Evolutionary conservation across 2,797 vertebrate genomes (phyloP).

Genomic region (Poeciliopsis paucimaculata): DNA sequence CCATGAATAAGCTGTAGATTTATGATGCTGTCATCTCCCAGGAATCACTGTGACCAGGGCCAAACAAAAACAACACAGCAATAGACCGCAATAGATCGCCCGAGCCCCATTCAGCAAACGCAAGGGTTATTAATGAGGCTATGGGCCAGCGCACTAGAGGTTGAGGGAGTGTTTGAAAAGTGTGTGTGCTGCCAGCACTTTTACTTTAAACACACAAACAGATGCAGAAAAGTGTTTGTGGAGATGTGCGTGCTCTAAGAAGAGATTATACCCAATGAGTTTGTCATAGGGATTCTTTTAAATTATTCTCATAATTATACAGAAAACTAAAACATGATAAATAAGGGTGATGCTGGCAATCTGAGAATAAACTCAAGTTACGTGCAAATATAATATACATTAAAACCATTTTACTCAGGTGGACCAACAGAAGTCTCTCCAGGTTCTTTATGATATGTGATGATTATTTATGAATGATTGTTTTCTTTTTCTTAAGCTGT

Average conservation of each 20-base stretch:
- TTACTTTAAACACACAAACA: neutral
- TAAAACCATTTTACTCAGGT: neutral
- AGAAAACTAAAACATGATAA: neutral
- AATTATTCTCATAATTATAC: neutral
- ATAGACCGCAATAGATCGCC: conserved; percentile 66
- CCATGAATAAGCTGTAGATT: conserved; percentile 79
- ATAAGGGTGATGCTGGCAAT: neutral
- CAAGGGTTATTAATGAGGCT: conserved; percentile 73
- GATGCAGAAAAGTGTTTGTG: conserved; percentile 10
- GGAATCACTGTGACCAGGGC: conserved; percentile 73
- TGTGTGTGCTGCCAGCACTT: neutral
- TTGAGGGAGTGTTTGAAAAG: conserved; percentile 56
- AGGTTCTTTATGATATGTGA: neutral
- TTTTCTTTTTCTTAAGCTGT: neutral
- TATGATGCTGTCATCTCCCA: conserved; percentile 76
- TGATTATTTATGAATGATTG: neutral
- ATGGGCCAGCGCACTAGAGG: conserved; percentile 56
- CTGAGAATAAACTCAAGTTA: neutral
- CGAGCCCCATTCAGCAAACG: conserved; percentile 60
- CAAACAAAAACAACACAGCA: conserved; percentile 72
- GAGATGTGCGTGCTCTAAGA: neutral
- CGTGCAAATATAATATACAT: neutral
- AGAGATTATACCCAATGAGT: neutral
- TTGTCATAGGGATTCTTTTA: neutral
- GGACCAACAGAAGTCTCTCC: neutral